Evolutionary conservation across 2,888 invertebrate genomes (phyloP).

Genomic region (Epistrophella euchroma): DNA sequence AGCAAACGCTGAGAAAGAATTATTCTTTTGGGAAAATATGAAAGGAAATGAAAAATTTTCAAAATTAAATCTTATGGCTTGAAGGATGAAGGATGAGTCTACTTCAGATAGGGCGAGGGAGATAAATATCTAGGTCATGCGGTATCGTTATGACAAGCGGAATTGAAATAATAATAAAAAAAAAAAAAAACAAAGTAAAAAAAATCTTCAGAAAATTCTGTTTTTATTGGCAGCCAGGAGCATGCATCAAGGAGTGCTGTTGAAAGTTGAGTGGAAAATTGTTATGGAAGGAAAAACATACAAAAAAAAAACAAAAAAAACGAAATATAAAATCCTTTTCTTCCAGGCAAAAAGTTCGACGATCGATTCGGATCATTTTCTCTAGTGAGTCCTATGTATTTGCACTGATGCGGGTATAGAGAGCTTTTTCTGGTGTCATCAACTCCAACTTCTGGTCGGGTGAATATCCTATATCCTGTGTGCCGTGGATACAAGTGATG

Average conservation of each 20-base stretch:
- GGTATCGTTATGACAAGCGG: constrained; percentile 65
- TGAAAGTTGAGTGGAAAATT: constrained; percentile 64
- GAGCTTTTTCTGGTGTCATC: constrained; percentile 51
- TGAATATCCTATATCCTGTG: constrained; percentile 43
- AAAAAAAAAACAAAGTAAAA: constrained; percentile 30
- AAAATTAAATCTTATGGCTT: constrained; percentile 63
- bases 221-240: constrained; percentile 64
- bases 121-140: constrained; percentile 56
- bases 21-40: not conserved
- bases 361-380: constrained; percentile 69
- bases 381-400: constrained; percentile 7
- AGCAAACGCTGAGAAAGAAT: not conserved
- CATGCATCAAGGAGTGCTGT: constrained; percentile 44
- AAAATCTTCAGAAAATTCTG: constrained; percentile 1
- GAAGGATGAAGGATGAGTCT: constrained; percentile 39
- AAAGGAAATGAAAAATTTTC: constrained; percentile 53
- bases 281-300: constrained; percentile 41
- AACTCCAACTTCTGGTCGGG: constrained; percentile 49
- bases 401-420: constrained; percentile 2
- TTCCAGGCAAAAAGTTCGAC: constrained; percentile 58
- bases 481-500: constrained; percentile 34
- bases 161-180: constrained; percentile 45
- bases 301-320: not conserved
- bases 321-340: constrained; percentile 36
- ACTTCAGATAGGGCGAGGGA: constrained; percentile 13